Evolutionary conservation across 2,888 invertebrate species (phyloP), one percentile per base, ranked within the genome.

Genomic region (Achlya flavicornis): DNA sequence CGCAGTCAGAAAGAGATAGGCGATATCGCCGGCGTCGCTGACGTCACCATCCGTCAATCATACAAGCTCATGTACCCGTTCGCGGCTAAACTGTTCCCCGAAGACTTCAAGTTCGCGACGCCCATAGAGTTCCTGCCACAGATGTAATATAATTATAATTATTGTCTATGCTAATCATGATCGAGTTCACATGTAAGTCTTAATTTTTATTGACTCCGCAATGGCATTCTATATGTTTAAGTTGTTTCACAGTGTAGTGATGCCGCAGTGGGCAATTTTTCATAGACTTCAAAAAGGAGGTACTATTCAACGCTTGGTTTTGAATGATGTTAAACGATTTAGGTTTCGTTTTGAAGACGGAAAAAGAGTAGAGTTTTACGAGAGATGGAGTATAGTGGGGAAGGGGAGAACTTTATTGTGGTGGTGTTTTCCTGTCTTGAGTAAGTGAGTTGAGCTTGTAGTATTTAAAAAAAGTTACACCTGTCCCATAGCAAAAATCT

Each of bases 51-150:
- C 75, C 94, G 98, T 38, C 99, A 99, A 85, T 98, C 99, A 0
- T 99, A 99, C 92, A 99, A 99, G 88, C 95, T 98, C 46, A 98
- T 99, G 98, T 98, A 98, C 85, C 98, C 99, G 1, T 97, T 97
- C 82, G 99, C 99, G 0, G 95, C 95, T 1, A 97, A 97, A 80
- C 94, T 99, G 1, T 99, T 99, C 92, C 99, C 99, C 0, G 97
- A 97, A 76, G 99, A 99, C 90, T 99, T 99, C 92, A 97, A 97
- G 89, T 99, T 99, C 85, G 96, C 96, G 14, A 98, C 98, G 10
- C 98, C 99, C 0, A 98, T 99, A 73, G 99, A 99, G 74, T 97
- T 97, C 85, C 95, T 99, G 71, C 99, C 99, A 3, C 96, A 96
- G 83, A 97, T 97, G 96, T 97, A 89, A 84, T 72, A 57, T 26